Percentiles rank a stretch among this genome's conserved stretches.
Evolutionary conservation across 2,113 vertebrate species (phyloP).

Genomic region (Hiodon tergisus): DNA sequence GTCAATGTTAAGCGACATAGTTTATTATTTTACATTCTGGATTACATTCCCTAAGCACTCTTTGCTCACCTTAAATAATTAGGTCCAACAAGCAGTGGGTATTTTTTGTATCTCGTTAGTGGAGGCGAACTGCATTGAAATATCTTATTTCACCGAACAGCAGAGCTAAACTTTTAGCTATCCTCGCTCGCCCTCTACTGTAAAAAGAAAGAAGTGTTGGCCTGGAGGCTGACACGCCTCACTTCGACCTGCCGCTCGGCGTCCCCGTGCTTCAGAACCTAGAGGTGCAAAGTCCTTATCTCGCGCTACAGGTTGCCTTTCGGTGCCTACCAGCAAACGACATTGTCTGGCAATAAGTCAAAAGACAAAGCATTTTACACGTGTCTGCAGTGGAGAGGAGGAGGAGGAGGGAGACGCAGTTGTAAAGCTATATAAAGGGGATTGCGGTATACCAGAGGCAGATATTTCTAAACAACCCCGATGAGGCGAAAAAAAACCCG

Average conservation of each 20-base stretch:
- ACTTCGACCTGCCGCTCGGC: conserved; percentile 51
- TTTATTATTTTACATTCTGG: too few species aligned
- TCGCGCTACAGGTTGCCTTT: conserved; percentile 70
- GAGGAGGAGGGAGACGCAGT: conserved; percentile 30
- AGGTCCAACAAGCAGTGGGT: too few species aligned
- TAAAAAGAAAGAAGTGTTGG: neutral
- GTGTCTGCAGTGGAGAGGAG: conserved; percentile 37
- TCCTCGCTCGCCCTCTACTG: conserved; percentile 50
- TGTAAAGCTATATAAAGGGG: conserved; percentile 50
- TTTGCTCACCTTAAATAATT: too few species aligned
- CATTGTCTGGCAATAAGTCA: conserved; percentile 71
- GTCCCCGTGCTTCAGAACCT: conserved; percentile 60
- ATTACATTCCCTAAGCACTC: too few species aligned
- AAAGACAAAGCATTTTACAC: conserved; percentile 67
- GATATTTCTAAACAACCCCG: conserved; percentile 30
- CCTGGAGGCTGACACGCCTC: conserved; percentile 27
- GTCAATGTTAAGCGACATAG: too few species aligned
- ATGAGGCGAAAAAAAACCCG: neutral
- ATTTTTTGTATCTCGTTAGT: neutral
- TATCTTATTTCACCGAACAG: neutral
- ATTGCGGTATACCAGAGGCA: conserved; percentile 39
- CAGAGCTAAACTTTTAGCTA: neutral
- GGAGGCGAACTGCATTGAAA: neutral
- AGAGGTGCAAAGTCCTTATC: conserved; percentile 70
- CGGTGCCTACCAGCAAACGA: conserved; percentile 75